Evolutionary conservation across 2,113 vertebrate species (phyloP), one percentile per base, ranked within the genome.

Genomic region (Galeopterus variegatus): DNA sequence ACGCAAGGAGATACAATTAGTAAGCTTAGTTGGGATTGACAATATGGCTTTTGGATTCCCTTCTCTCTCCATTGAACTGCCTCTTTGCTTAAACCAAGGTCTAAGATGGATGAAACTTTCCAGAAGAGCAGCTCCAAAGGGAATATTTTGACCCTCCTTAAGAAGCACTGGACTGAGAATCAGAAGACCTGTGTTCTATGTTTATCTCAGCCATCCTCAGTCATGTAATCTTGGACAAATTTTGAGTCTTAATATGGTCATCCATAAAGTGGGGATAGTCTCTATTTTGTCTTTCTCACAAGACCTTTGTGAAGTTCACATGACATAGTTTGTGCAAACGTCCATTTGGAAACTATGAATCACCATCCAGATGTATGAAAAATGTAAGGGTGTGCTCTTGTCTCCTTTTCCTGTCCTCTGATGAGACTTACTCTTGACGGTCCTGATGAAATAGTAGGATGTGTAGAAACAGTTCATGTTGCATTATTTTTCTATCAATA

Each of bases 211-310:
- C 15, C 45, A 64, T 52, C 48, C 23, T 33, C 0, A 0, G 0
- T 36, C 3, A 1, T 14, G 50, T 33, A n/a, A 28, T 14, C 2
- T 21, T 50, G 24, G 33, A 28, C 2, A 33, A 67, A 12, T 69
- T 65, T n/a, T 12, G 48, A 70, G 19, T n/a, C 58, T 70, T 41
- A 6, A 5, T 15, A 0, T 6, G 48, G n/a, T 72, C 82, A 21
- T 50, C n/a, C 7, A 0, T 17, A 1, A 82, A 24, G 8, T 48
- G 72, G 41, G 23, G 13, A 2, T 1, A 15, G 7, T 5, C 23
- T 36, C 58, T 8, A 0, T 3, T 8, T 81, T 4, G 4, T 21
- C 4, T 76, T 58, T 60, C 26, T 73, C 19, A 48, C 6, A 11
- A 65, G 90, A 33, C 3, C 31, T 65, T 67, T 28, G 14, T 0